These are phyloP conservation scores for Nipponacmea schrenckii DNA, from an alignment of 2,888 invertebrate genomes.

Conservation along the genomic window DNA sequence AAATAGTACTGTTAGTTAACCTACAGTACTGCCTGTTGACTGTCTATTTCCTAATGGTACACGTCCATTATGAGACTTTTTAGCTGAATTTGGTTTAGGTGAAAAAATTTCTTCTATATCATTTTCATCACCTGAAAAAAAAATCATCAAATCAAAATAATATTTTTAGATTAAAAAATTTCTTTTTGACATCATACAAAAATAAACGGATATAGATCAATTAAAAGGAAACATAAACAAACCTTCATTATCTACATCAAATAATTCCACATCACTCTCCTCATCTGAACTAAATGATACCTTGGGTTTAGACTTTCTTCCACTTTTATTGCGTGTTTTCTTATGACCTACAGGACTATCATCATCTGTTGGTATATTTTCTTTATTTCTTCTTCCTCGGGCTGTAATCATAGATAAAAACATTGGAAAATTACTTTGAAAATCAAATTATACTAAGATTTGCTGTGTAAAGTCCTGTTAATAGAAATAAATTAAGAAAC, in stretches of 20 bases:
- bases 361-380: constrained; percentile 41
- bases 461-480: no score
- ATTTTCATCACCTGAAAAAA: background rate
- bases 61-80: background rate
- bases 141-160: no score
- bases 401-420: no score
- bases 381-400: constrained; percentile 28
- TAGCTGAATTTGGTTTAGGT: background rate
- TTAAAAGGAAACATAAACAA: no score
- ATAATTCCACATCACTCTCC: constrained; percentile 55
- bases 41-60: background rate
- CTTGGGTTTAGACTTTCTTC: constrained; percentile 39
- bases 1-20: background rate
- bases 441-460: no score
- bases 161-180: no score
- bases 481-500: no score
- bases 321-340: constrained; percentile 23
- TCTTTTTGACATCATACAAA: no score
- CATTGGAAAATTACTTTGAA: no score
- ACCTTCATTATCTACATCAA: constrained; percentile 53
- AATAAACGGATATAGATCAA: no score
- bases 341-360: constrained; percentile 29
- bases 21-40: background rate
- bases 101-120: background rate
- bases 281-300: constrained; percentile 53